Conservation (phyloP, 1,140 invertebrate genomes). For the Whitmania pigra region DNA sequence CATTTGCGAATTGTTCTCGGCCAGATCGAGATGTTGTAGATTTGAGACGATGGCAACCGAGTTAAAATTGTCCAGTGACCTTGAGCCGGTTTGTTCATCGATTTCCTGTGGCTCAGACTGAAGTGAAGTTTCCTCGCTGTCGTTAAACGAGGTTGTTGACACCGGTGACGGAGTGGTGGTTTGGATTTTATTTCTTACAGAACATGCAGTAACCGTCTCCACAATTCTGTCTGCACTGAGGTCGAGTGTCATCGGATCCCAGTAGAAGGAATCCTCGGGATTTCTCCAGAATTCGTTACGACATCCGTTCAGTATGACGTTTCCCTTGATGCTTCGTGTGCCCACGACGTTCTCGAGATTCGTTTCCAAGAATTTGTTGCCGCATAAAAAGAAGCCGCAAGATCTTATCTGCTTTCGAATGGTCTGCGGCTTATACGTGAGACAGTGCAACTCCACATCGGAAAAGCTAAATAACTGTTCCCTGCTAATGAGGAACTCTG, state of each 20-base stretch:
- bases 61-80: too few species aligned
- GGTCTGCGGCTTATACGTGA: background rate
- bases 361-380: constrained; percentile 9
- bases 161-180: background rate
- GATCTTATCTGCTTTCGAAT: background rate
- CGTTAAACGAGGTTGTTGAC: too few species aligned
- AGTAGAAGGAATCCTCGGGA: constrained; percentile 18
- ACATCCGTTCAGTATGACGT: constrained; percentile 7
- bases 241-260: constrained; percentile 7
- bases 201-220: background rate
- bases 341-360: background rate
- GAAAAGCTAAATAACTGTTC: background rate
- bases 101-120: too few species aligned
- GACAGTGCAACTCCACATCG: background rate
- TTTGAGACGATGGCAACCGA: background rate
- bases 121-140: too few species aligned
- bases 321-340: constrained; percentile 1
- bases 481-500: background rate
- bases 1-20: background rate
- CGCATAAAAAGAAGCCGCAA: constrained; percentile 9
- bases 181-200: background rate
- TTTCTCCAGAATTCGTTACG: constrained; percentile 14
- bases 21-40: constrained; percentile 7
- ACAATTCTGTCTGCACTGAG: background rate
- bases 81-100: too few species aligned